Evolutionary conservation across 1,140 invertebrate genomes (phyloP).

Genomic region (Dendrolimus punctatus): DNA sequence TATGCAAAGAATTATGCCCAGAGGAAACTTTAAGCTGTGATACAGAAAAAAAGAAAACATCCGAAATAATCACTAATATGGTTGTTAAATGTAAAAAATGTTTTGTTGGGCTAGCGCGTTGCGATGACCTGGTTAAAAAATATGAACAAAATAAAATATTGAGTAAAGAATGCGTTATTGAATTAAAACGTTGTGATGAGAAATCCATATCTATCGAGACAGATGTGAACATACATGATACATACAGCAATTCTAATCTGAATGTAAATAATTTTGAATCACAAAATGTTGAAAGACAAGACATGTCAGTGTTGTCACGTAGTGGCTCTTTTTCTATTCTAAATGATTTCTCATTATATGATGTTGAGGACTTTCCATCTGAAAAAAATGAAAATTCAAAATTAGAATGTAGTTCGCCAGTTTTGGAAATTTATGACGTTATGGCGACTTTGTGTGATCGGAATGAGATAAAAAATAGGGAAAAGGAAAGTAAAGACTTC

Average conservation of each 20-base stretch:
- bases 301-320: slow-evolving; percentile 4
- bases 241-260: too few species aligned
- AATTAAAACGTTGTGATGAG: slow-evolving; percentile 35
- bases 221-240: slow-evolving; percentile 3
- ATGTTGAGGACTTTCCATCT: slow-evolving; percentile 1
- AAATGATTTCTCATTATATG: slow-evolving; percentile 19
- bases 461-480: neutral
- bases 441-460: slow-evolving; percentile 10
- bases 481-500: neutral
- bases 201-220: slow-evolving; percentile 5
- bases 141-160: slow-evolving; percentile 38
- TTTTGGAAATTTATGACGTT: slow-evolving; percentile 23
- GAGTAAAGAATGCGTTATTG: slow-evolving; percentile 27
- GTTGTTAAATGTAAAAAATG: neutral
- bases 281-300: too few species aligned
- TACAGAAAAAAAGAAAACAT: too few species aligned
- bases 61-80: too few species aligned
- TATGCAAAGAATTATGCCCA: too few species aligned
- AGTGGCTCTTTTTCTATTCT: slow-evolving; percentile 38
- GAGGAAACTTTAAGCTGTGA: too few species aligned
- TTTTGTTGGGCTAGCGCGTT: slow-evolving; percentile 1
- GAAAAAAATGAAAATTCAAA: slow-evolving; percentile 1
- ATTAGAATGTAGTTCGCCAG: slow-evolving; percentile 18
- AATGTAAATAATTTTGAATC: too few species aligned
- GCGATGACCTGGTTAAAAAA: slow-evolving; percentile 3